Evolutionary conservation across 2,113 vertebrate genomes (phyloP).

Genomic region (Acanthisitta chloris): DNA sequence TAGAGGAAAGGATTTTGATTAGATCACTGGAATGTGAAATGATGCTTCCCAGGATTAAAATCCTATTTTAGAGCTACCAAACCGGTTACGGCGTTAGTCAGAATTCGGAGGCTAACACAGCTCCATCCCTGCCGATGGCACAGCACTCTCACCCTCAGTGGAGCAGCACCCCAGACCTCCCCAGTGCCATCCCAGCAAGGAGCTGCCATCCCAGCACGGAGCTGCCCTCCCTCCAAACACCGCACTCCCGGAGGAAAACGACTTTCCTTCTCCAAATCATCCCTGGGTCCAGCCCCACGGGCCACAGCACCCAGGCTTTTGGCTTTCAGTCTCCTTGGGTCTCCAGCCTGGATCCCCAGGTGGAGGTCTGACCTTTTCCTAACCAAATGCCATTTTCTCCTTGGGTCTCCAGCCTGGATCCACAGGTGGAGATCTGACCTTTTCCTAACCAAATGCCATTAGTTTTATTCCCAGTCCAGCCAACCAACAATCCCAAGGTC

Average conservation of each 20-base stretch:
- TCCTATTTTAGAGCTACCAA: slow-evolving; percentile 64
- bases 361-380: not conserved
- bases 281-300: not conserved
- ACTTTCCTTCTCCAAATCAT: not conserved
- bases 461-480: not conserved
- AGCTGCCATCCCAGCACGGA: not conserved
- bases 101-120: not conserved
- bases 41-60: slow-evolving; percentile 66
- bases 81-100: slow-evolving; percentile 40
- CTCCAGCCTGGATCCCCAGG: not conserved
- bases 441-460: not conserved
- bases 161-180: no score
- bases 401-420: not conserved
- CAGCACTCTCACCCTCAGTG: no score
- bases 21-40: slow-evolving; percentile 64
- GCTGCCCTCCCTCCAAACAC: not conserved
- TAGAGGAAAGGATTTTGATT: slow-evolving; percentile 67
- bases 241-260: not conserved
- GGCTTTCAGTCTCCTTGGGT: rapidly evolving
- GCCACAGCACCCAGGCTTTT: rapidly evolving
- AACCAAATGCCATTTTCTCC: not conserved
- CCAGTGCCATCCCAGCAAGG: not conserved
- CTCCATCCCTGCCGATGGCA: not conserved
- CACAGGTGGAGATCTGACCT: not conserved
- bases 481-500: not conserved